Conservation (phyloP, 2,888 invertebrate species). For the Sericinus montela region DNA sequence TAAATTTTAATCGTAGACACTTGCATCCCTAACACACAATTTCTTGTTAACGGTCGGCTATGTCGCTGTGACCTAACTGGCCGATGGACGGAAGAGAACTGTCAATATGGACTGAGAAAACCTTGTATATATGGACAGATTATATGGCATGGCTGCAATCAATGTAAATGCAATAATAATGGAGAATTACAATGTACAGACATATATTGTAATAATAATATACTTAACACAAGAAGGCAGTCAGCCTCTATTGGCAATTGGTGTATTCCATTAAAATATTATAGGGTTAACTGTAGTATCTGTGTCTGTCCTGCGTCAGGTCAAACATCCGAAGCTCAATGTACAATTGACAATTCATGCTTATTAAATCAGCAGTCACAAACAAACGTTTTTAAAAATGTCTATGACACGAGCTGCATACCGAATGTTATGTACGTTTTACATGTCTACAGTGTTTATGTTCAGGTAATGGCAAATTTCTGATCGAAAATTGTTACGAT, state of each 20-base stretch:
- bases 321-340: slow-evolving; percentile 47
- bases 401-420: slow-evolving; percentile 43
- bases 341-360: slow-evolving; percentile 55
- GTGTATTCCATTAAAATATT: slow-evolving; percentile 57
- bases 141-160: slow-evolving; percentile 54
- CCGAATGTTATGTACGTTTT: slow-evolving; percentile 63
- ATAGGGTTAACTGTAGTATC: slow-evolving; percentile 58
- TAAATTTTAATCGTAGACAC: slow-evolving; percentile 34
- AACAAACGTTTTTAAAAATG: slow-evolving; percentile 18
- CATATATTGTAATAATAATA: slow-evolving; percentile 35
- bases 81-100: slow-evolving; percentile 46
- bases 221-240: slow-evolving; percentile 3
- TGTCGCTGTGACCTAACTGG: slow-evolving; percentile 55
- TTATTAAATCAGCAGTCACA: slow-evolving; percentile 27
- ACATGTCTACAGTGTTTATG: slow-evolving; percentile 60
- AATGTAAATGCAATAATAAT: slow-evolving; percentile 57
- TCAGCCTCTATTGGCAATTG: slow-evolving; percentile 27
- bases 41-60: slow-evolving; percentile 45
- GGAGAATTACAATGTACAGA: slow-evolving; percentile 49
- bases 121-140: slow-evolving; percentile 50
- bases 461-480: slow-evolving; percentile 51
- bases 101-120: slow-evolving; percentile 37
- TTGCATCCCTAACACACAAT: slow-evolving; percentile 59
- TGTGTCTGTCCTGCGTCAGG: slow-evolving; percentile 64
- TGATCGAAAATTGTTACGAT: slow-evolving; percentile 49